Percentiles rank a stretch among this genome's conserved stretches.
phyloP scores from a whole-genome alignment of 2,888 invertebrate species.

The Acrocyrtus sp. region DNA sequence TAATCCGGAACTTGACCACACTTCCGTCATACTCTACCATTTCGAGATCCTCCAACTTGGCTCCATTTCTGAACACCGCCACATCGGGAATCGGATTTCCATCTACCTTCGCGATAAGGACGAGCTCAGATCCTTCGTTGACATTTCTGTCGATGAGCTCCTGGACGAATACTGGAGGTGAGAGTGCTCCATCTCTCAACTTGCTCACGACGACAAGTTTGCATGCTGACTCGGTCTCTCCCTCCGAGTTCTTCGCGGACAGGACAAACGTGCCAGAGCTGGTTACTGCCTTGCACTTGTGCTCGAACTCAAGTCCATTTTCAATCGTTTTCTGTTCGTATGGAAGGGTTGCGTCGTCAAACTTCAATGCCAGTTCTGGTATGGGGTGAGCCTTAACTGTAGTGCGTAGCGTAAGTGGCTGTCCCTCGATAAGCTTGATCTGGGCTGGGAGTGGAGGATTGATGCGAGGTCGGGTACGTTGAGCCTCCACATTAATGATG shows the following conservation, averaged over 20 bases:
- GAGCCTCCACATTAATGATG: slow-evolving; percentile 20
- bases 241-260: slow-evolving; percentile 65
- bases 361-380: slow-evolving; percentile 80
- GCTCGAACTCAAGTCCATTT: slow-evolving; percentile 25
- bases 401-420: slow-evolving; percentile 76
- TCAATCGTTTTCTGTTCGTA: slow-evolving; percentile 21
- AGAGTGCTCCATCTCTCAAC: slow-evolving; percentile 27
- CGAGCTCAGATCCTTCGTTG: slow-evolving; percentile 54
- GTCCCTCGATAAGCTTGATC: slow-evolving; percentile 79
- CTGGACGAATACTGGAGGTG: slow-evolving; percentile 15
- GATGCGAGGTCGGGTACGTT: slow-evolving; percentile 27
- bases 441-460: slow-evolving; percentile 36
- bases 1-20: slow-evolving; percentile 17
- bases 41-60: not conserved
- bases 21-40: slow-evolving; percentile 39
- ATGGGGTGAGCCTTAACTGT: slow-evolving; percentile 84
- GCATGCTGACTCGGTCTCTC: slow-evolving; percentile 63
- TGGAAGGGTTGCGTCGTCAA: slow-evolving; percentile 1
- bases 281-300: not conserved
- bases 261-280: slow-evolving; percentile 64
- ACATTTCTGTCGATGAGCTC: slow-evolving; percentile 39
- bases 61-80: slow-evolving; percentile 2
- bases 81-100: slow-evolving; percentile 57
- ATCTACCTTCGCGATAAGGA: slow-evolving; percentile 43
- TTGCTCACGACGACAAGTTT: slow-evolving; percentile 52